Evolutionary conservation across 2,797 vertebrate species (phyloP), one percentile per base, ranked within the genome.

Genomic region (Crenichthys baileyi): DNA sequence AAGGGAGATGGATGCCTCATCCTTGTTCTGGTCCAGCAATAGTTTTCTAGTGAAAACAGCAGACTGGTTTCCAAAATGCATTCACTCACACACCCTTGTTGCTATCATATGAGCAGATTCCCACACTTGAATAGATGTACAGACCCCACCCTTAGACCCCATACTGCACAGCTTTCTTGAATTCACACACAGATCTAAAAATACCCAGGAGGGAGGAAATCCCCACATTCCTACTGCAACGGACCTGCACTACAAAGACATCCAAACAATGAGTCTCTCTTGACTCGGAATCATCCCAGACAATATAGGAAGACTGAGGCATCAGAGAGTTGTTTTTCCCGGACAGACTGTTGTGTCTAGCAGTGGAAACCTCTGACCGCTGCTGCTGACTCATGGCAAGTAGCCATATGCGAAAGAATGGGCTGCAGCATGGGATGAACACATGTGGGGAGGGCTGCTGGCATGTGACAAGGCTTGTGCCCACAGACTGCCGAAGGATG

Each of bases 311-410:
- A 95, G 91, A 87, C 89, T 73, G 88, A 92, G 55, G 92, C 92
- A 93, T 95, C 93, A 91, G 88, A 94, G 92, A 88, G 80, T 88
- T 93, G 92, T 93, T 94, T 93, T 95, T 94, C 89, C 90, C 89
- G 80, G 90, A 91, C 76, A 79, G 87, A 83, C 84, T 96, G 95
- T 96, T 96, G 94, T 96, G 96, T 96, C 96, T 96, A 94, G 92
- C 85, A 87, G 81, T 87, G 88, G 85, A 92, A 94, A 94, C 91
- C 90, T 92, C 91, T 93, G 92, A 91, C 90, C 91, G 39, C 88
- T 15, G 77, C 88, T 83, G 85, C 91, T 92, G 80, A 91, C 84
- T 92, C 87, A 86, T 92, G 92, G 94, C 93, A 93, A 85, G 67
- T 36, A 85, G 89, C 92, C 94, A 94, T 89, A 86, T 93, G 85